Percentiles rank a stretch among this genome's conserved stretches.
These are phyloP conservation scores for Hippasteria phrygiana DNA, from an alignment of 53 echinoderm and acorn worm species.

Conservation along the genomic window DNA sequence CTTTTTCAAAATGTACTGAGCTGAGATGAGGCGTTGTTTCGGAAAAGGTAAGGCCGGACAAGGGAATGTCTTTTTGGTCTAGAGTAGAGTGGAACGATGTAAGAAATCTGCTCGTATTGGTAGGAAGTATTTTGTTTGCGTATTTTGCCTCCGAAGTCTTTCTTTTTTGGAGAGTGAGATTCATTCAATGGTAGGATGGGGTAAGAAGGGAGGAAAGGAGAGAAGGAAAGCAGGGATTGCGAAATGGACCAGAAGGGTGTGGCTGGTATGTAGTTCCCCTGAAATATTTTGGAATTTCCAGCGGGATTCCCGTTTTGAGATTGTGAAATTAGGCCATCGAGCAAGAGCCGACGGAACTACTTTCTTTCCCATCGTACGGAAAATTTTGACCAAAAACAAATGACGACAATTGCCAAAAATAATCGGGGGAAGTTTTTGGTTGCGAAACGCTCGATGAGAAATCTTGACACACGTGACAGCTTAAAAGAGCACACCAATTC, in stretches of 20 bases:
- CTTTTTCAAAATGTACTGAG: too few relatives aligned
- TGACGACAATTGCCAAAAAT: background rate
- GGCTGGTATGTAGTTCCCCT: background rate
- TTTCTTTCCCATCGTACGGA: background rate
- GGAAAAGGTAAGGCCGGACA: too few relatives aligned
- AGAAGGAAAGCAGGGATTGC: background rate
- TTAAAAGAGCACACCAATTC: background rate
- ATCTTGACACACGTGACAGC: background rate
- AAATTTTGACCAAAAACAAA: background rate
- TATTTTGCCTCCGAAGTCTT: background rate
- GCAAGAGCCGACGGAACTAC: constrained; percentile 25
- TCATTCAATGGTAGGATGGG: background rate
- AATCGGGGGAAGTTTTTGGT: constrained; percentile 6
- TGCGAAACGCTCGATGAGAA: constrained; percentile 23
- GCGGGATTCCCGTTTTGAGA: background rate
- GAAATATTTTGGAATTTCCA: background rate
- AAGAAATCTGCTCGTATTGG: too few relatives aligned
- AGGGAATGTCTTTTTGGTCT: too few relatives aligned
- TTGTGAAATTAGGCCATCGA: background rate
- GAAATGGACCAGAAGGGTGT: background rate
- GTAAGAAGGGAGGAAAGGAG: background rate
- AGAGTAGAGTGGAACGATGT: too few relatives aligned
- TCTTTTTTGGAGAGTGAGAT: background rate
- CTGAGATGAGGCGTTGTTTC: too few relatives aligned
- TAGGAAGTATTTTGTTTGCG: too few relatives aligned